These are phyloP conservation scores for Acleris holmiana DNA, from an alignment of 2,888 invertebrate genomes.

Conservation along the genomic window DNA sequence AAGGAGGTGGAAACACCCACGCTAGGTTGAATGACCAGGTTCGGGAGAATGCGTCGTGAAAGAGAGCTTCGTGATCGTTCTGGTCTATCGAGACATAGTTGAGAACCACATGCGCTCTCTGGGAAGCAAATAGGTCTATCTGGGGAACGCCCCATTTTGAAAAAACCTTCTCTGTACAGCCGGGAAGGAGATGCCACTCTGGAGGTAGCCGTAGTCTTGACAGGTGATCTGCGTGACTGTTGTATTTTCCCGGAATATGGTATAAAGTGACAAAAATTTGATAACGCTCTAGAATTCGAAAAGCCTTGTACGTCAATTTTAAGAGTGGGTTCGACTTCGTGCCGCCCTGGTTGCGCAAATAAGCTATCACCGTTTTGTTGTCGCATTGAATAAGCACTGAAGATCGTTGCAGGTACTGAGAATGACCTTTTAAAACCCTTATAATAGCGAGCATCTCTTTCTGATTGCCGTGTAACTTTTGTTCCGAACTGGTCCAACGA, in stretches of 20 bases:
- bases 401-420: conserved; percentile 3
- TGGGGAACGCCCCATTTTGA: conserved; percentile 19
- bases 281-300: not conserved
- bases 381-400: too few relatives aligned
- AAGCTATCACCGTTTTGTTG: conserved; percentile 22
- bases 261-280: not conserved
- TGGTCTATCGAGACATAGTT: too few relatives aligned
- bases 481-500: conserved; percentile 1
- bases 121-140: conserved; percentile 32
- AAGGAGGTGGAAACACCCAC: conserved; percentile 38
- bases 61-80: conserved; percentile 29
- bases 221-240: conserved; percentile 19
- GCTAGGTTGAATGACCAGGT: conserved; percentile 31
- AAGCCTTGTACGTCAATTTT: not conserved
- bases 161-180: conserved; percentile 6
- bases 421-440: conserved; percentile 1
- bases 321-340: conserved; percentile 5
- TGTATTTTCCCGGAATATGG: conserved; percentile 20
- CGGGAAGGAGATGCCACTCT: conserved; percentile 14
- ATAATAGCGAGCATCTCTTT: conserved; percentile 19
- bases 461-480: too few relatives aligned
- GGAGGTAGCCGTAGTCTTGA: conserved; percentile 8
- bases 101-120: too few relatives aligned
- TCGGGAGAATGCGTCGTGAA: conserved; percentile 29
- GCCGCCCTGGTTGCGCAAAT: conserved; percentile 17